These are phyloP conservation scores for Dasyprocta punctata DNA, from an alignment of 2,113 vertebrate genomes.

Conservation along the genomic window DNA sequence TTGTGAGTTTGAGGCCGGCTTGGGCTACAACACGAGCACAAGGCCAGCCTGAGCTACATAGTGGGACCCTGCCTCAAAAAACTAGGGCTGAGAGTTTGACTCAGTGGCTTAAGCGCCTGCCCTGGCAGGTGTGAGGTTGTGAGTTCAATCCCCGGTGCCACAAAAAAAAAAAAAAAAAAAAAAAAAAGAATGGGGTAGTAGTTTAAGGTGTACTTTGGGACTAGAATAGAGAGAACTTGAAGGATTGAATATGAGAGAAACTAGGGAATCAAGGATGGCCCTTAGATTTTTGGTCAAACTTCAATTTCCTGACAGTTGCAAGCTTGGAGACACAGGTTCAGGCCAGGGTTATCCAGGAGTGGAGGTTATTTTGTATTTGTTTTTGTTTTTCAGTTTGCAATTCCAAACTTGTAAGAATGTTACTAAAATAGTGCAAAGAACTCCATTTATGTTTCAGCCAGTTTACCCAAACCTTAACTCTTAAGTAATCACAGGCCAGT, in stretches of 20 bases:
- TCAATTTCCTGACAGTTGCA: neutral
- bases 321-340: neutral
- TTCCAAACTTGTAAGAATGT: constrained; percentile 4
- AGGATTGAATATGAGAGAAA: neutral
- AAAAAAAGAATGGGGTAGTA: too few relatives aligned
- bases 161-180: too few relatives aligned
- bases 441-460: neutral
- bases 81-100: too few relatives aligned
- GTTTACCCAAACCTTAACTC: neutral
- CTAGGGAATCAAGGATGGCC: neutral
- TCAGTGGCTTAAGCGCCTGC: too few relatives aligned
- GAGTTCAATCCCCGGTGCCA: too few relatives aligned
- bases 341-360: neutral
- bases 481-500: neutral
- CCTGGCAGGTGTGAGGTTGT: too few relatives aligned
- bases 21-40: too few relatives aligned
- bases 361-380: neutral
- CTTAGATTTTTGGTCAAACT: neutral
- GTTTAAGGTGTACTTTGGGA: neutral
- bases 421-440: constrained; percentile 15
- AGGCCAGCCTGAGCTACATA: too few relatives aligned
- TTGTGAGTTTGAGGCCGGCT: too few relatives aligned
- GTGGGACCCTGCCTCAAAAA: too few relatives aligned
- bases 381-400: neutral
- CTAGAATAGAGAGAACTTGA: neutral